Base-by-base conservation (phyloP, 1,140 invertebrate genomes). In the Xylocopa sonorina region DNA sequence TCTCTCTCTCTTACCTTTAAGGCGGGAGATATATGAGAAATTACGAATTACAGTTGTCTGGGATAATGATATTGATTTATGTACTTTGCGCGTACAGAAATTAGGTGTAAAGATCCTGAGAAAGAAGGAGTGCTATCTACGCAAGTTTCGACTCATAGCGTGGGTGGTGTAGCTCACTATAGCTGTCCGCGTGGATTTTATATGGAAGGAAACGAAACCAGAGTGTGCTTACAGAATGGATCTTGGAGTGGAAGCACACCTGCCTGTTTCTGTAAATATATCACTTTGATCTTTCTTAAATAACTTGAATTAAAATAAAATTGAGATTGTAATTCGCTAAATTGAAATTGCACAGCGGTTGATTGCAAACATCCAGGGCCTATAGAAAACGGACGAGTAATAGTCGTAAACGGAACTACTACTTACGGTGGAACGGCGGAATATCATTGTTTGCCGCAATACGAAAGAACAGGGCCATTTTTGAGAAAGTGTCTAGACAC, bases 361-460 rank as follows among this genome's bases (percentile, higher is more conserved):
- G 96, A 98, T 84, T 98, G 97, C 88, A 96, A 95, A 58, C 94
- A 96, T 72, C 97, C 97, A 0, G 94, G 94, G 32, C 91, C 94
- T 5, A 96, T 98, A 62, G 96, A 97, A 64, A 98, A 98, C 89
- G 97, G 97, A 0, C 94, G 97, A 78, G 95, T 97, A 1, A 97
- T 98, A 83, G 95, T 97, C 12, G 95, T 97, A 51, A 98, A 98
- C 86, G 95, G 96, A 32, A 96, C 96, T 0, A 97, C 96, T 0
- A 93, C 95, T 7, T 98, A 96, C 87, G 96, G 96, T 10, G 96
- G 96, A 71, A 95, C 95, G 3, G 95, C 97, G 2, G 96, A 98
- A 87, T 99, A 98, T 90, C 96, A 97, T 82, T 99, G 98, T 88
- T 92, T 98, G 68, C 97, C 97, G 10, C 96, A 97, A 80, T 98